These are phyloP conservation scores for Phortica magna DNA, from an alignment of 2,888 invertebrate species.

Conservation along the genomic window DNA sequence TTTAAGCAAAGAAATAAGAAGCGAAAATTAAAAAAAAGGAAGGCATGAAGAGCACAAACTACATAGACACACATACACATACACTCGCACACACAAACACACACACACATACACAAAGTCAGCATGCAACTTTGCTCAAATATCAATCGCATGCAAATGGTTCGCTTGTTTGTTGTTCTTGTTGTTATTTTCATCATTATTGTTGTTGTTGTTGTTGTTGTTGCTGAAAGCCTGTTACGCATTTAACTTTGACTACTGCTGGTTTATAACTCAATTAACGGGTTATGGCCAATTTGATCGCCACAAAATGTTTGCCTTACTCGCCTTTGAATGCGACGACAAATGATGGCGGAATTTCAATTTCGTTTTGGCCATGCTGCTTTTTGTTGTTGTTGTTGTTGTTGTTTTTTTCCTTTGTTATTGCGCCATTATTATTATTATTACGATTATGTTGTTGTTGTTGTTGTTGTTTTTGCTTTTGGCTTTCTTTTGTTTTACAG, in stretches of 20 bases:
- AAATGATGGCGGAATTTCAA: neutral
- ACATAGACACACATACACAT: too few species aligned
- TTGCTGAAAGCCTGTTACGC: too few species aligned
- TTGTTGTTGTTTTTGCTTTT: constrained; percentile 9
- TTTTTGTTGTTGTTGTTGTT: neutral
- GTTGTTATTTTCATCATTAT: neutral
- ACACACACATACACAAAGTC: neutral
- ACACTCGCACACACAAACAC: too few species aligned
- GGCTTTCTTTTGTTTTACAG: neutral
- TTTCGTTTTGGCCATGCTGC: neutral
- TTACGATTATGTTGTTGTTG: neutral
- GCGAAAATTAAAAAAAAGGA: neutral
- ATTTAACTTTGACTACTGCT: neutral
- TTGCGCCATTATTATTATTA: neutral
- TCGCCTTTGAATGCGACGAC: neutral
- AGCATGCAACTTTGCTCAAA: constrained; percentile 3
- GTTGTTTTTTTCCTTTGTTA: neutral
- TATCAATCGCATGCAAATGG: too few species aligned
- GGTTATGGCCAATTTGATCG: constrained; percentile 23
- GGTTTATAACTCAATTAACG: constrained; percentile 21
- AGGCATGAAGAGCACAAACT: neutral
- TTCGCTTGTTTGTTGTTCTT: too few species aligned
- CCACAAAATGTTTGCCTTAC: constrained; percentile 1
- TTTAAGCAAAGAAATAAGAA: neutral
- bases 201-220: neutral